Evolutionary conservation across 2,797 vertebrate species (phyloP).

Genomic region (Podarcis siculus): DNA sequence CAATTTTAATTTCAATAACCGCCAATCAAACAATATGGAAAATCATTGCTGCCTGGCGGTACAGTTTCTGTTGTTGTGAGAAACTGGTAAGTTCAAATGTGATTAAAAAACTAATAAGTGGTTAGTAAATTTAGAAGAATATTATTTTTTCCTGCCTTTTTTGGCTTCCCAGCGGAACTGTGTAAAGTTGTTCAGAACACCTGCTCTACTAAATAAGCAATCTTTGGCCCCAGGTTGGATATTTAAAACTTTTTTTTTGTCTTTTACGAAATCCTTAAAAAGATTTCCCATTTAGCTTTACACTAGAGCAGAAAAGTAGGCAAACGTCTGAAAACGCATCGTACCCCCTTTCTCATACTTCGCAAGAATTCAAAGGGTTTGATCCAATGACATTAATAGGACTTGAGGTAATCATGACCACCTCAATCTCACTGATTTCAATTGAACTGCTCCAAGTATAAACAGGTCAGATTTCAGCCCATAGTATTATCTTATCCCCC

Average conservation of each 20-base stretch:
- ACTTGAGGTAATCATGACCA: not conserved
- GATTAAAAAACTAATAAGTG: conserved; percentile 55
- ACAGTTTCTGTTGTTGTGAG: conserved; percentile 27
- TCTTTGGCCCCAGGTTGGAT: conserved; percentile 26
- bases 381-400: not conserved
- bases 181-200: conserved; percentile 33
- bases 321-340: conserved; percentile 18
- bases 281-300: conserved; percentile 41
- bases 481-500: not conserved
- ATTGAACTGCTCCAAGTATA: too few species aligned
- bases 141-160: conserved; percentile 35
- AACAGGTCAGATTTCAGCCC: not conserved
- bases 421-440: not conserved
- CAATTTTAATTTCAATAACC: conserved; percentile 44
- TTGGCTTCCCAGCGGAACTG: conserved; percentile 38
- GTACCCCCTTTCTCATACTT: conserved; percentile 28
- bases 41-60: conserved; percentile 38
- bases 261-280: conserved; percentile 37
- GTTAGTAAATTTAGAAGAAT: conserved; percentile 40
- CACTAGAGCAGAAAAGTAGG: conserved; percentile 21
- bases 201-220: conserved; percentile 22
- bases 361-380: conserved; percentile 48
- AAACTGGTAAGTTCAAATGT: conserved; percentile 39
- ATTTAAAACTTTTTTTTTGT: conserved; percentile 29
- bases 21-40: conserved; percentile 43